Percentiles rank a stretch among this genome's conserved stretches.
Evolutionary conservation across 2,888 invertebrate species (phyloP).

Genomic region (Thyatira batis): DNA sequence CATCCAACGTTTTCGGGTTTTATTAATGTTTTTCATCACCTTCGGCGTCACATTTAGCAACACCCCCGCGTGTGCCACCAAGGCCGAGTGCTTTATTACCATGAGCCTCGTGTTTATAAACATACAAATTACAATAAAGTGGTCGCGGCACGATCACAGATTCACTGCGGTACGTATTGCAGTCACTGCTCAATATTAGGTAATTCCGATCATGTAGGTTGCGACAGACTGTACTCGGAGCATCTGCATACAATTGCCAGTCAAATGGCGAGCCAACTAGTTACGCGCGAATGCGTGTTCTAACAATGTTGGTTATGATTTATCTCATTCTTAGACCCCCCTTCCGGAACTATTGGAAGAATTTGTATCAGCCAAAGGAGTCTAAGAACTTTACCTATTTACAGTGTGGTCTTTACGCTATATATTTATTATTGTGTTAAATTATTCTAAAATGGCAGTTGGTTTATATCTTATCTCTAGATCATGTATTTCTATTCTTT

Average conservation of each 20-base stretch:
- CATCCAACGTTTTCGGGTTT: neutral
- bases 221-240: slow-evolving; percentile 37
- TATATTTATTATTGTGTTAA: no score
- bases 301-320: slow-evolving; percentile 11
- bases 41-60: neutral
- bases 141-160: slow-evolving; percentile 45
- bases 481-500: no score
- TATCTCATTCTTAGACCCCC: no score
- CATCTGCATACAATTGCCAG: slow-evolving; percentile 57
- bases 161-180: slow-evolving; percentile 51
- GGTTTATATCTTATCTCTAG: no score
- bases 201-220: slow-evolving; percentile 60
- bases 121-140: slow-evolving; percentile 52
- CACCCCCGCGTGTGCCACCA: slow-evolving; percentile 40
- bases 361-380: no score
- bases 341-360: no score
- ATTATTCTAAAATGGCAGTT: no score
- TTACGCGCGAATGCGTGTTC: slow-evolving; percentile 24
- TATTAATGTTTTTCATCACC: slow-evolving; percentile 5
- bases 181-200: slow-evolving; percentile 48
- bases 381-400: no score
- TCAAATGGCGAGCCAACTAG: slow-evolving; percentile 23
- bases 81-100: slow-evolving; percentile 58
- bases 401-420: no score
- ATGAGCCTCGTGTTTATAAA: slow-evolving; percentile 42